These are phyloP conservation scores for Phylloscopus whistleri DNA, from an alignment of 2,113 vertebrate species.

Conservation along the genomic window DNA sequence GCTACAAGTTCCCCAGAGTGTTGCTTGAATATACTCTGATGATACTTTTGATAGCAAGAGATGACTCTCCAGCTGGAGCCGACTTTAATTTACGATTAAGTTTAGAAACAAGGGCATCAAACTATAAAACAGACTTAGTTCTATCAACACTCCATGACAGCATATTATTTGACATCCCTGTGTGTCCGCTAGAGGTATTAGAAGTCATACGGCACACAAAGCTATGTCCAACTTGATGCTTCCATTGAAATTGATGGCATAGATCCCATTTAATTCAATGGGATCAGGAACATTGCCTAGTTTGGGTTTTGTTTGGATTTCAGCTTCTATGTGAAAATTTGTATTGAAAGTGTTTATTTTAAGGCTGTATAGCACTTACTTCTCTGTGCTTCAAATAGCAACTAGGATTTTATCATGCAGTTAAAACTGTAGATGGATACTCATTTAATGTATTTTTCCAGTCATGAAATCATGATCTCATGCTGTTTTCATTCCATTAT, in stretches of 20 bases:
- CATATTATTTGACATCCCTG: not conserved
- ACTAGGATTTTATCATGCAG: conserved; percentile 37
- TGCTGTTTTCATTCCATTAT: conserved; percentile 21
- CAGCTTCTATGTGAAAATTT: conserved; percentile 32
- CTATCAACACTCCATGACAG: not conserved
- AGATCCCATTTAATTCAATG: conserved; percentile 57
- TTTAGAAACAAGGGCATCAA: conserved; percentile 1
- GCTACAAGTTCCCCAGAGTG: not conserved
- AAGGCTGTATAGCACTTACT: conserved; percentile 30
- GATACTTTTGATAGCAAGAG: not conserved
- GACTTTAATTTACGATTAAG: not conserved
- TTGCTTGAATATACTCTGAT: not conserved
- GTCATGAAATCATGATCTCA: conserved; percentile 36
- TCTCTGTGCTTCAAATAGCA: conserved; percentile 39
- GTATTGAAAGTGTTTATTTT: conserved; percentile 47
- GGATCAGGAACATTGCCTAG: conserved; percentile 44
- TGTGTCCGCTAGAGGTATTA: not conserved
- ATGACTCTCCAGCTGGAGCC: not conserved
- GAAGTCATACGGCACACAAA: not conserved
- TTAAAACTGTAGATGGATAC: conserved; percentile 30
- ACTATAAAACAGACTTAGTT: not conserved
- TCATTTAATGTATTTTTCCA: conserved; percentile 55
- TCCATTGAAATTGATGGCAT: conserved; percentile 9
- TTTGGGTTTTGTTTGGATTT: conserved; percentile 63
- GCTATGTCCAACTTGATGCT: not conserved